Conservation (phyloP, 2,113 vertebrate species). For the Pseudorasbora parva region DNA sequence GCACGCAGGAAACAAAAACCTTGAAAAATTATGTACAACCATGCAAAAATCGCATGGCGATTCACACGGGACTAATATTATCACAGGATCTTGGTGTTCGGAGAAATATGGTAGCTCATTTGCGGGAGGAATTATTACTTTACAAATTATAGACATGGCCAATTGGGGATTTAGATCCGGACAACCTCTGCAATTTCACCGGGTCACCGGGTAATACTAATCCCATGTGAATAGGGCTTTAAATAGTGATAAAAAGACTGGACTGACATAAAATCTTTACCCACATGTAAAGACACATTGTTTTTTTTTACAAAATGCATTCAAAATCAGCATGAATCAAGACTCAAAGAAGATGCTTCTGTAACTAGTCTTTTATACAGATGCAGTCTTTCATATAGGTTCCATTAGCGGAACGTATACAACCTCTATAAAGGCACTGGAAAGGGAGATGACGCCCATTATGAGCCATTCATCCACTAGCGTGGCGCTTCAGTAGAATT, state of each 20-base stretch:
- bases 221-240: no score
- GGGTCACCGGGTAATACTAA: no score
- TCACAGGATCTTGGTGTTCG: no score
- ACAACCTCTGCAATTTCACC: no score
- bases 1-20: no score
- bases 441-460: not conserved
- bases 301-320: not conserved
- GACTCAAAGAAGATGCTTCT: not conserved
- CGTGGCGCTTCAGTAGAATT: not conserved
- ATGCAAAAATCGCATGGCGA: no score
- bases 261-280: not conserved
- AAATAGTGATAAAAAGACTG: not conserved
- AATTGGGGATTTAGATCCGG: no score
- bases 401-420: not conserved
- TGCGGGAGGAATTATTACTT: no score
- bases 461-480: not conserved
- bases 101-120: no score
- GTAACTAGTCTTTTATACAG: not conserved
- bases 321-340: not conserved
- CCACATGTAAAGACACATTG: not conserved
- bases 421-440: slow-evolving; percentile 4
- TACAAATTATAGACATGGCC: no score
- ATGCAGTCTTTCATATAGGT: not conserved
- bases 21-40: no score
- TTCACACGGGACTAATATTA: no score